phyloP scores from a whole-genome alignment of 2,113 vertebrate species.

The Marmota flaviventris region DNA sequence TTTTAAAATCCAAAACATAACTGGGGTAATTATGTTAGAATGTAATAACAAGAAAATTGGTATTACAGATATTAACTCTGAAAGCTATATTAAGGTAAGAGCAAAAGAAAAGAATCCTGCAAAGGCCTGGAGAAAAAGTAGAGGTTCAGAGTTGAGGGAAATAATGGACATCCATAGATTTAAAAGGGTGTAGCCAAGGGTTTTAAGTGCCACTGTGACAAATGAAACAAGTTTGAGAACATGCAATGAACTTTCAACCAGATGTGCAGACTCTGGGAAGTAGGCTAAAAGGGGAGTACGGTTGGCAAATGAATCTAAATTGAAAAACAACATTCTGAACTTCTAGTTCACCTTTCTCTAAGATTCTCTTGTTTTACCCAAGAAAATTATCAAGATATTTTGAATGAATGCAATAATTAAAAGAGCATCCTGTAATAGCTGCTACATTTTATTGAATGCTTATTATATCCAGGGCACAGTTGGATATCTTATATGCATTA shows the following conservation, averaged over 20 bases:
- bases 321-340: not conserved
- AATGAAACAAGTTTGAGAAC: not conserved
- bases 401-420: not conserved
- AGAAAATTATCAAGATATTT: not conserved
- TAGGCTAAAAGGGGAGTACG: not conserved
- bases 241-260: not conserved
- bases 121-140: not conserved
- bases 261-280: not conserved
- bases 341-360: constrained; percentile 28
- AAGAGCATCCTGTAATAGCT: not conserved
- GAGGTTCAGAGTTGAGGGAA: not conserved
- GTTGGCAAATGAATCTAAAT: not conserved
- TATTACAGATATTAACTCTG: not conserved
- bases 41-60: not conserved
- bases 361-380: not conserved
- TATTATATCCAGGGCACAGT: not conserved
- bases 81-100: not conserved
- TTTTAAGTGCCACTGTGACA: not conserved
- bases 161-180: not conserved
- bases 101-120: not conserved
- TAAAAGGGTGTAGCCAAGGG: not conserved
- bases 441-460: not conserved
- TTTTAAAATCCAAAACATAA: constrained; percentile 1
- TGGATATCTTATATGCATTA: not conserved
- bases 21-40: not conserved